Evolutionary conservation across 2,113 vertebrate genomes (phyloP).

Genomic region (Gavialis gangeticus): DNA sequence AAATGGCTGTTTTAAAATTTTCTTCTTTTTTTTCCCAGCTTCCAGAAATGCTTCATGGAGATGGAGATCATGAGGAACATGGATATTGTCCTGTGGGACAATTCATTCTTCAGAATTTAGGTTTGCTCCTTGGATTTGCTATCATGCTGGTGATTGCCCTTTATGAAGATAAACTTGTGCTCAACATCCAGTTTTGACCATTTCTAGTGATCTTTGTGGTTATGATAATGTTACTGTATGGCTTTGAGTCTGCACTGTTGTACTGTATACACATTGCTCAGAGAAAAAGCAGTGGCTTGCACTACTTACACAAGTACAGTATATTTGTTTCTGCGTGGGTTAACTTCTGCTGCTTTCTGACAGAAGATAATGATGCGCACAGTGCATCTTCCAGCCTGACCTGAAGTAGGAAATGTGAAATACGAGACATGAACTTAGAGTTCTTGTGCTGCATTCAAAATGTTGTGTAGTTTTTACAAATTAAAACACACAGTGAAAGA

Average conservation of each 20-base stretch:
- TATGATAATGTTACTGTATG: slow-evolving; percentile 48
- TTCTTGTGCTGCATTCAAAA: background rate
- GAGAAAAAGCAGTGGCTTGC: slow-evolving; percentile 65
- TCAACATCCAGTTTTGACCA: slow-evolving; percentile 91
- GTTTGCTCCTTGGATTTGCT: slow-evolving; percentile 92
- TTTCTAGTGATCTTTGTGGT: slow-evolving; percentile 60
- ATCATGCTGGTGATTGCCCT: slow-evolving; percentile 99
- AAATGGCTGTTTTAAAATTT: background rate
- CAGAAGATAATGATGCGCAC: background rate
- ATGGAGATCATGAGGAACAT: slow-evolving; percentile 94
- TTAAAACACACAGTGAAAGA: background rate
- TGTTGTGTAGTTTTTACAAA: background rate
- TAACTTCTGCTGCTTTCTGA: slow-evolving; percentile 29
- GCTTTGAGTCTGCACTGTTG: slow-evolving; percentile 70
- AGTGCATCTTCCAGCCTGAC: background rate
- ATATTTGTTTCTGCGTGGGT: slow-evolving; percentile 22
- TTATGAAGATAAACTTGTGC: slow-evolving; percentile 94
- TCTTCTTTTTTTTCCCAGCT: slow-evolving; percentile 79
- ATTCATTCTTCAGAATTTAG: slow-evolving; percentile 94
- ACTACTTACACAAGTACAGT: slow-evolving; percentile 60
- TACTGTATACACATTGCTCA: slow-evolving; percentile 72
- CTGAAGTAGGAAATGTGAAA: background rate
- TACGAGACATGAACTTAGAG: background rate
- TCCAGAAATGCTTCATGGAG: slow-evolving; percentile 97
- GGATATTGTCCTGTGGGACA: slow-evolving; percentile 93